Conservation (phyloP, 2,888 invertebrate genomes). For the Latheticus oryzae region DNA sequence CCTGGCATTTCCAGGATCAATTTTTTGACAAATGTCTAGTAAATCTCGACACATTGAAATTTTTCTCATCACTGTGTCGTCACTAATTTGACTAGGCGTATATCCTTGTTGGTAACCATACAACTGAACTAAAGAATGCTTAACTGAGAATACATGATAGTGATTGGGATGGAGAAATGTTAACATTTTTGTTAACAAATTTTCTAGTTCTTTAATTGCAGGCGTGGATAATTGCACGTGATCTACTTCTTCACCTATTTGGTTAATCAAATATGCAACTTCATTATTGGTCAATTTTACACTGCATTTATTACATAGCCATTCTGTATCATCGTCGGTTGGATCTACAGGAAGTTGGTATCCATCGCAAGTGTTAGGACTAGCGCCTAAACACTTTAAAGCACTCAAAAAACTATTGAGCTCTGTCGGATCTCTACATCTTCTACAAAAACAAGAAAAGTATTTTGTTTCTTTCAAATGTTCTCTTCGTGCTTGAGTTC, state of each 20-base stretch:
- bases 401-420: conserved; percentile 80
- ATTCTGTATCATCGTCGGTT: conserved; percentile 77
- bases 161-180: conserved; percentile 86
- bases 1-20: conserved; percentile 81
- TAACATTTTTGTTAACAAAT: conserved; percentile 75
- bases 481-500: conserved; percentile 82
- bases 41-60: conserved; percentile 76
- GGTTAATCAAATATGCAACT: conserved; percentile 74
- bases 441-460: conserved; percentile 77
- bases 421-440: conserved; percentile 86
- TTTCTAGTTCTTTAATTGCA: conserved; percentile 72
- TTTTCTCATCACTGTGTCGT: conserved; percentile 74
- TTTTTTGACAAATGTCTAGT: conserved; percentile 70
- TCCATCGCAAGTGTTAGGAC: conserved; percentile 67
- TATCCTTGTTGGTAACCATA: conserved; percentile 78
- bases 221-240: conserved; percentile 72
- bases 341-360: conserved; percentile 79
- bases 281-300: conserved; percentile 74
- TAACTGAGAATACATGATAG: conserved; percentile 84
- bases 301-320: conserved; percentile 80
- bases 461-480: conserved; percentile 84
- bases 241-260: conserved; percentile 84
- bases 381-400: conserved; percentile 74
- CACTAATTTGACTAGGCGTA: conserved; percentile 67
- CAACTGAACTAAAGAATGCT: conserved; percentile 84